Conservation (phyloP, 92 coral and sea anemone genomes). For the Scolanthus callimorphus region DNA sequence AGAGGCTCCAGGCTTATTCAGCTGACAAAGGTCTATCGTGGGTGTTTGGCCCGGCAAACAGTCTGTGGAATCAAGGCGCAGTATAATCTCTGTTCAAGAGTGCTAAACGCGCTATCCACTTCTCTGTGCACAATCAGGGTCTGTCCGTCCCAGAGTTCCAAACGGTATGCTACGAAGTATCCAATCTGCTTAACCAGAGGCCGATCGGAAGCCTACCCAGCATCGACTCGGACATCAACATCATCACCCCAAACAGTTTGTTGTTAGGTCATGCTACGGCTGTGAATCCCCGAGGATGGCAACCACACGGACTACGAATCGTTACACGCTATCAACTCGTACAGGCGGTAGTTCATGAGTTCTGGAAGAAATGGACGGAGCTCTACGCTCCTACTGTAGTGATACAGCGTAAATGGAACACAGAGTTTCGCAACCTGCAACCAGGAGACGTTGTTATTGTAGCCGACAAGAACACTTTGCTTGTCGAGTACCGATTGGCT, state of each 20-base stretch:
- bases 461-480: constrained; percentile 22
- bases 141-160: constrained; percentile 60
- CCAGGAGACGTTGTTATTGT: constrained; percentile 39
- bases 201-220: constrained; percentile 59
- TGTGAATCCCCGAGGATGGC: constrained; percentile 59
- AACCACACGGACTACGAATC: constrained; percentile 21
- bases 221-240: constrained; percentile 39
- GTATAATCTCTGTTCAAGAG: constrained; percentile 60
- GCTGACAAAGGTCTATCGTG: too few species aligned
- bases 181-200: constrained; percentile 62
- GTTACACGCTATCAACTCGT: constrained; percentile 41
- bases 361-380: constrained; percentile 69
- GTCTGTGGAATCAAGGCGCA: constrained; percentile 72
- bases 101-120: constrained; percentile 65
- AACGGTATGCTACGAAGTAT: constrained; percentile 50
- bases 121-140: constrained; percentile 57
- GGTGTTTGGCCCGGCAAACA: constrained; percentile 65
- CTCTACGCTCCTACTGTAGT: constrained; percentile 46
- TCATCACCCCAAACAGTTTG: constrained; percentile 61
- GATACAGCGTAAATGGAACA: constrained; percentile 36
- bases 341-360: constrained; percentile 50
- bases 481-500: constrained; percentile 35
- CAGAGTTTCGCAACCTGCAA: constrained; percentile 18
- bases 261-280: constrained; percentile 62
- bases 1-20: too few species aligned